Conservation (phyloP, 2,888 invertebrate genomes). For the Leucophenga montana region DNA sequence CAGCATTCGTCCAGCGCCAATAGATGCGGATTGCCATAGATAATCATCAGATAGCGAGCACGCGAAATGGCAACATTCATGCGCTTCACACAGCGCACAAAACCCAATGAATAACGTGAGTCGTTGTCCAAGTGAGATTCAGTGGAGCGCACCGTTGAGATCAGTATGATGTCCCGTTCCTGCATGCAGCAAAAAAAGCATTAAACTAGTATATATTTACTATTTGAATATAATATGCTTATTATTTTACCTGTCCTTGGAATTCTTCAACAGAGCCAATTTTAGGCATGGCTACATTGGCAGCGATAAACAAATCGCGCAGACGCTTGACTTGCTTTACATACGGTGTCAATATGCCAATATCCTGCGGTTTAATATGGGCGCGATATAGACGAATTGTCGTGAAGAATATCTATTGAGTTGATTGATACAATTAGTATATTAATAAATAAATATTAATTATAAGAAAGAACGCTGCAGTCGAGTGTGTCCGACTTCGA, state of each 20-base stretch:
- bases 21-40: constrained; percentile 88
- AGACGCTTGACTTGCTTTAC: constrained; percentile 84
- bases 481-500: too few species aligned
- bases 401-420: constrained; percentile 74
- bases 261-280: constrained; percentile 90
- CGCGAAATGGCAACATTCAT: constrained; percentile 93
- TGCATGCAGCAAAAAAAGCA: constrained; percentile 33
- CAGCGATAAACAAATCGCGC: constrained; percentile 71
- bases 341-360: constrained; percentile 95
- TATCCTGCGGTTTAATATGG: constrained; percentile 75
- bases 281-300: constrained; percentile 76
- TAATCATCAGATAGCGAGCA: constrained; percentile 81
- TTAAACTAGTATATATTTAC: too few species aligned
- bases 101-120: constrained; percentile 78
- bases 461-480: too few species aligned
- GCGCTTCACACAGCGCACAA: constrained; percentile 83
- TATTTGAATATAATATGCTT: too few species aligned
- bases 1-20: constrained; percentile 80
- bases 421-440: not conserved
- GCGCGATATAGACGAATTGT: constrained; percentile 79
- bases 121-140: constrained; percentile 73
- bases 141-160: constrained; percentile 80
- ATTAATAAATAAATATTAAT: constrained; percentile 8
- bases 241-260: constrained; percentile 87
- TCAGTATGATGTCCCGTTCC: constrained; percentile 77